A percentile compares a stretch with the other conserved stretches of the same genome.
Evolutionary conservation across 2,888 invertebrate species (phyloP).

Genomic region (Acholoe squamosa): DNA sequence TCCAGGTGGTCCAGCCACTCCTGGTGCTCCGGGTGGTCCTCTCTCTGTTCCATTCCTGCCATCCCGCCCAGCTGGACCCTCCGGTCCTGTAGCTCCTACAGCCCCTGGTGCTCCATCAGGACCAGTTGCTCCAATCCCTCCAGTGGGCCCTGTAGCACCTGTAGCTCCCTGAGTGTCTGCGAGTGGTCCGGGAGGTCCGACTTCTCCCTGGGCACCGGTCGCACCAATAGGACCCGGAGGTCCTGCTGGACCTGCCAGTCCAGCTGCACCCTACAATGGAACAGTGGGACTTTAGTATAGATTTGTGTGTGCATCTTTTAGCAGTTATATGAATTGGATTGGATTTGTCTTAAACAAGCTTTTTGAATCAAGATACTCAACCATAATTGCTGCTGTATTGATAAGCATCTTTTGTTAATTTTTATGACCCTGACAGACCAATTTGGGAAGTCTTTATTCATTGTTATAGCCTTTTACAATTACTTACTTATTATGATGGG

Average conservation of each 20-base stretch:
- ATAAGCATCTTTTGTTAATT: no score
- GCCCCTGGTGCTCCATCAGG: not conserved
- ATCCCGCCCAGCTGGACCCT: conserved; percentile 1
- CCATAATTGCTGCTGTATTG: no score
- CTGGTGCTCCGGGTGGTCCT: conserved; percentile 17
- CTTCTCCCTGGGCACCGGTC: not conserved
- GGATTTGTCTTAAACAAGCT: no score
- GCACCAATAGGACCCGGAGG: not conserved
- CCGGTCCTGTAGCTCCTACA: conserved; percentile 9
- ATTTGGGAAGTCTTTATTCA: no score
- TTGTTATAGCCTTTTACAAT: no score
- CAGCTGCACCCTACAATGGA: not conserved
- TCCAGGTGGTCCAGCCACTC: not conserved
- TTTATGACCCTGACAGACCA: no score
- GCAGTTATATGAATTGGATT: no score
- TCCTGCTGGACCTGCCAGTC: conserved; percentile 40
- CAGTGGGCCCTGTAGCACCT: conserved; percentile 19
- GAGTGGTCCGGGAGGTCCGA: conserved; percentile 58
- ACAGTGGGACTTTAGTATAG: no score
- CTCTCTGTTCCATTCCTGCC: not conserved
- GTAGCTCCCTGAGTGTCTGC: conserved; percentile 14
- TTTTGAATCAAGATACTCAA: no score
- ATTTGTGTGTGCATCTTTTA: no score
- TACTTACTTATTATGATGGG: no score
- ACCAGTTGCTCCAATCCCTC: not conserved